These are phyloP conservation scores for Mythimna pallens DNA, from an alignment of 2,888 invertebrate genomes.

Conservation along the genomic window DNA sequence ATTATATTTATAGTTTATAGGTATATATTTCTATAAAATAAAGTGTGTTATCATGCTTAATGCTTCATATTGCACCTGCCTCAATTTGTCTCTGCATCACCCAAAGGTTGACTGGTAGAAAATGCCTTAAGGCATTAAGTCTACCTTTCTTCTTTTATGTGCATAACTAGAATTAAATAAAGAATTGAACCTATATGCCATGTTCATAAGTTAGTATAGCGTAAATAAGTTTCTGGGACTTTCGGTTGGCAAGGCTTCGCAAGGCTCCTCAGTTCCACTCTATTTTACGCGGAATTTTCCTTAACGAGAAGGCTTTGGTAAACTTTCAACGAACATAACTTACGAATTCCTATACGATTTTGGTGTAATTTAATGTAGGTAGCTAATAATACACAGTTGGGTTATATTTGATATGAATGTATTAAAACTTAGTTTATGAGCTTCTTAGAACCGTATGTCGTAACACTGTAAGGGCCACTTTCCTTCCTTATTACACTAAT, in stretches of 20 bases:
- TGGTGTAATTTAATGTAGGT: conserved; percentile 19
- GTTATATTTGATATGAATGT: background rate
- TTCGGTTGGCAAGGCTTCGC: conserved; percentile 16
- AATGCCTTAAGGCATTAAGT: no score
- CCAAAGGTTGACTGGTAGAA: no score
- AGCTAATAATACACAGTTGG: background rate
- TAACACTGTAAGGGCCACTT: no score
- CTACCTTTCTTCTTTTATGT: no score
- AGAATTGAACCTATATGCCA: background rate
- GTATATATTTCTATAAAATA: no score
- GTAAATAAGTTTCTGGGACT: conserved; percentile 15
- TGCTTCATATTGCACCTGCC: no score
- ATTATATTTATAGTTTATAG: no score
- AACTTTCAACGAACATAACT: conserved; percentile 23
- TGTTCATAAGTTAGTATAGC: conserved; percentile 1
- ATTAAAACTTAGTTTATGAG: background rate
- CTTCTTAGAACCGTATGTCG: background rate
- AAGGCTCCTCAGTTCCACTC: conserved; percentile 29
- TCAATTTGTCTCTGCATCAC: no score
- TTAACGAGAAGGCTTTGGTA: background rate
- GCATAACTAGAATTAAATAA: background rate
- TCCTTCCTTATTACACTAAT: no score
- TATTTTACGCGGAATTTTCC: conserved; percentile 38
- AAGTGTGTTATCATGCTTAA: no score
- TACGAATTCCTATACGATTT: conserved; percentile 6